Percentiles rank a stretch among this genome's conserved stretches.
phyloP scores from a whole-genome alignment of 2,888 invertebrate genomes.

The Watsonalla binaria region DNA sequence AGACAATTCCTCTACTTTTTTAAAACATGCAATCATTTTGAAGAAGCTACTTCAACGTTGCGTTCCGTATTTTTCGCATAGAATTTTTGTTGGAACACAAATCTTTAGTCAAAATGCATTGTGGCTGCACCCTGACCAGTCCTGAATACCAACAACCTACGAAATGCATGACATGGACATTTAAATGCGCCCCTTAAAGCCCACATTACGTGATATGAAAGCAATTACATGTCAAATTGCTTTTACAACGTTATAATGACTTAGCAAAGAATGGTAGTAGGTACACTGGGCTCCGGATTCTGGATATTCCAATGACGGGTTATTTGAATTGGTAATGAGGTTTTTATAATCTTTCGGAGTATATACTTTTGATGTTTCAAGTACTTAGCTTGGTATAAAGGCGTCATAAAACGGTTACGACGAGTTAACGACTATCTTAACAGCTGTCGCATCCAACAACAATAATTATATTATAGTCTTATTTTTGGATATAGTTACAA shows the following conservation, averaged over 20 bases:
- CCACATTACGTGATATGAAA: constrained; percentile 24
- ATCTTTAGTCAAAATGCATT: constrained; percentile 26
- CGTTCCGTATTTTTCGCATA: background rate
- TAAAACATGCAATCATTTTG: too few relatives aligned
- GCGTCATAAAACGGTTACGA: too few relatives aligned
- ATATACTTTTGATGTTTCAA: too few relatives aligned
- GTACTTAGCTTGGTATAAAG: too few relatives aligned
- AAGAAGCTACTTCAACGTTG: too few relatives aligned
- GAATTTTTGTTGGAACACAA: constrained; percentile 8
- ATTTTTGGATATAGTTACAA: too few relatives aligned
- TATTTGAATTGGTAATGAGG: background rate
- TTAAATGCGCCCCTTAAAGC: constrained; percentile 27
- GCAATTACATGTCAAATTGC: constrained; percentile 14
- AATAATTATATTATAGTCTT: too few relatives aligned
- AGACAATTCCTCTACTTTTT: too few relatives aligned
- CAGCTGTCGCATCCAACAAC: too few relatives aligned
- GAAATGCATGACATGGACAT: constrained; percentile 34
- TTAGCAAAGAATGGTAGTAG: background rate
- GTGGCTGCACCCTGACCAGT: constrained; percentile 19
- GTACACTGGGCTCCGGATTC: background rate
- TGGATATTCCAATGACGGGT: constrained; percentile 1
- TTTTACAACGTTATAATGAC: constrained; percentile 2
- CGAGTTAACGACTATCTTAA: too few relatives aligned
- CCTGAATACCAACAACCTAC: constrained; percentile 45
- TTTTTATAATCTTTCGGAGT: background rate